phyloP scores from a whole-genome alignment of 2,797 vertebrate species.

The Neopelma chrysocephalum region DNA sequence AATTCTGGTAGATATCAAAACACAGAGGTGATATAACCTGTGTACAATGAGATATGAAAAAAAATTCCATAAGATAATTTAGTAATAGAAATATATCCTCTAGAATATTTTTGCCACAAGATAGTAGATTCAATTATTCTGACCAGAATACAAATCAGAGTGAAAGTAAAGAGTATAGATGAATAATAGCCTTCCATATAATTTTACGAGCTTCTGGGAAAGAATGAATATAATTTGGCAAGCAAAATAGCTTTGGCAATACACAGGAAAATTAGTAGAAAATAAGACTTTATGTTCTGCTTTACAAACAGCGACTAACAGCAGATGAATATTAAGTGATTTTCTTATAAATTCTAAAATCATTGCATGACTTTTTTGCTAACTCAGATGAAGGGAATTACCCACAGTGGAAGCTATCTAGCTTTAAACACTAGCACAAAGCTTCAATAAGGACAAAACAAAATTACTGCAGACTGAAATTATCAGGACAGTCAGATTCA shows the following conservation, averaged over 20 bases:
- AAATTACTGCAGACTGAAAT: background rate
- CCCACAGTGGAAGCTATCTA: background rate
- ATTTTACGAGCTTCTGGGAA: constrained; percentile 17
- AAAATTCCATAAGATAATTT: background rate
- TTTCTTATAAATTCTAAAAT: constrained; percentile 16
- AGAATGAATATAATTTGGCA: constrained; percentile 4
- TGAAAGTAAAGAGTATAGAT: constrained; percentile 8
- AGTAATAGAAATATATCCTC: background rate
- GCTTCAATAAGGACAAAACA: background rate
- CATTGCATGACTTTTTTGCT: background rate
- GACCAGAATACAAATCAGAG: background rate
- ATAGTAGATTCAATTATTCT: constrained; percentile 3
- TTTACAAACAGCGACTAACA: constrained; percentile 15
- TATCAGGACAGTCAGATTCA: background rate
- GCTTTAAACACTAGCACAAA: background rate
- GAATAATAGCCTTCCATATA: background rate
- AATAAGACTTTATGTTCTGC: constrained; percentile 15
- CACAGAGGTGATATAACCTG: background rate
- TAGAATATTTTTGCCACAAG: constrained; percentile 15
- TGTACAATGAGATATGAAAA: background rate
- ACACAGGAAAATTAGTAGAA: constrained; percentile 12
- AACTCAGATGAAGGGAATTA: background rate
- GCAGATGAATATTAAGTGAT: background rate
- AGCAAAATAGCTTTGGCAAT: constrained; percentile 14
- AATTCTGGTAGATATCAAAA: background rate